Evolutionary conservation across 2,888 invertebrate species (phyloP).

Genomic region (Aphodius sticticus): DNA sequence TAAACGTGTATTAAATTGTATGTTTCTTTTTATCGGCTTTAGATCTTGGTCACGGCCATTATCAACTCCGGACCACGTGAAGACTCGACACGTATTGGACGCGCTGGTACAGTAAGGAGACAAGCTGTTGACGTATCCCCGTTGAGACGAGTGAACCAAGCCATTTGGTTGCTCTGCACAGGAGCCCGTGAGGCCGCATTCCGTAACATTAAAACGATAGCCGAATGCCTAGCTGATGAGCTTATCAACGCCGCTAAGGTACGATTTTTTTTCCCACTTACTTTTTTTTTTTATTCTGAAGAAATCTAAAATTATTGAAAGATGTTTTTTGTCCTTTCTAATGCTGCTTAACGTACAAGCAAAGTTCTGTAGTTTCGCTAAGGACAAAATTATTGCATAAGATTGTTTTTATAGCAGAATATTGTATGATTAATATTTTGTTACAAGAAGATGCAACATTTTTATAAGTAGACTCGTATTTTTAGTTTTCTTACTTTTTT

Average conservation of each 20-base stretch:
- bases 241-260: conserved; percentile 99
- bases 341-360: conserved; percentile 48
- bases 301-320: background rate
- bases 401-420: conserved; percentile 27
- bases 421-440: conserved; percentile 27
- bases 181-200: conserved; percentile 99
- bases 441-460: conserved; percentile 28
- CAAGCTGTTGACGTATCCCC: conserved; percentile 99
- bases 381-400: conserved; percentile 48
- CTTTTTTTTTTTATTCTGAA: conserved; percentile 17
- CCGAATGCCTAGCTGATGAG: conserved; percentile 99
- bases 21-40: conserved; percentile 51
- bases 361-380: conserved; percentile 52
- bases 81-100: conserved; percentile 99
- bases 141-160: conserved; percentile 97
- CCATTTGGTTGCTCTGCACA: conserved; percentile 98
- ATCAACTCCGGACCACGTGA: conserved; percentile 99
- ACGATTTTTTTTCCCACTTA: conserved; percentile 38
- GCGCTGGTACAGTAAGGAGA: conserved; percentile 99
- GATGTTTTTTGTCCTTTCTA: conserved; percentile 51
- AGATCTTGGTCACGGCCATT: conserved; percentile 95
- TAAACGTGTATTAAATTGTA: background rate
- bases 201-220: conserved; percentile 99
- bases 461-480: conserved; percentile 15
- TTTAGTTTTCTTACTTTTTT: conserved; percentile 26